Evolutionary conservation across 2,797 vertebrate genomes (phyloP).

Genomic region (Graptemys geographica): DNA sequence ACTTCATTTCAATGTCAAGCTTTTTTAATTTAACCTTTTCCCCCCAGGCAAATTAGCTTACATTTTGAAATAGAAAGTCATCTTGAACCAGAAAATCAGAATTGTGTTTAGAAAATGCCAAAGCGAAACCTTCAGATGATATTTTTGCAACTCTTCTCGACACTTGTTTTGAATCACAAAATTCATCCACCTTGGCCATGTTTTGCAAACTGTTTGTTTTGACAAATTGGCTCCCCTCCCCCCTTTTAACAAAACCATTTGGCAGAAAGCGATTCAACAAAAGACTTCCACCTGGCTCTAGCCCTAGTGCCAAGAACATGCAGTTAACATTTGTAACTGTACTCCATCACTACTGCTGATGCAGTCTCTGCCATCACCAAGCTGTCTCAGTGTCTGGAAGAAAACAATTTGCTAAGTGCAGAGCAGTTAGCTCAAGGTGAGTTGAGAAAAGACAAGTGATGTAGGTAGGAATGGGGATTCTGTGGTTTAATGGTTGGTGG

Average conservation of each 20-base stretch:
- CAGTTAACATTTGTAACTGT: background rate
- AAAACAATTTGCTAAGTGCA: background rate
- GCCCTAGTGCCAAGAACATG: background rate
- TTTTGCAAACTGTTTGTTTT: background rate
- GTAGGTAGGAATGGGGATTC: background rate
- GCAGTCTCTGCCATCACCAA: background rate
- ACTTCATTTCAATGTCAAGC: background rate
- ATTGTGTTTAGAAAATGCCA: background rate
- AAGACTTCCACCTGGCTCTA: background rate
- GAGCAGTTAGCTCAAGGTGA: background rate
- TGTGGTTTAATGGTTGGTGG: background rate
- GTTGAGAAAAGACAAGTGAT: fast-evolving
- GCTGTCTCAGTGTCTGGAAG: background rate
- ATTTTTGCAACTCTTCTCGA: background rate
- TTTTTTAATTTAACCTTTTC: background rate
- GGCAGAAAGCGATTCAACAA: background rate
- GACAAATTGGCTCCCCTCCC: background rate
- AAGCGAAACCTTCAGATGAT: background rate
- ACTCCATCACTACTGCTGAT: fast-evolving
- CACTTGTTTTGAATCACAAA: background rate
- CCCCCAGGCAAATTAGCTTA: background rate
- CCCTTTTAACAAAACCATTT: background rate
- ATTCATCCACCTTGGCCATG: background rate
- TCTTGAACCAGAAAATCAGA: background rate
- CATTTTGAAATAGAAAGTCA: background rate